These are phyloP conservation scores for Clarias batrachus DNA, from an alignment of 2,113 vertebrate genomes.

Conservation along the genomic window DNA sequence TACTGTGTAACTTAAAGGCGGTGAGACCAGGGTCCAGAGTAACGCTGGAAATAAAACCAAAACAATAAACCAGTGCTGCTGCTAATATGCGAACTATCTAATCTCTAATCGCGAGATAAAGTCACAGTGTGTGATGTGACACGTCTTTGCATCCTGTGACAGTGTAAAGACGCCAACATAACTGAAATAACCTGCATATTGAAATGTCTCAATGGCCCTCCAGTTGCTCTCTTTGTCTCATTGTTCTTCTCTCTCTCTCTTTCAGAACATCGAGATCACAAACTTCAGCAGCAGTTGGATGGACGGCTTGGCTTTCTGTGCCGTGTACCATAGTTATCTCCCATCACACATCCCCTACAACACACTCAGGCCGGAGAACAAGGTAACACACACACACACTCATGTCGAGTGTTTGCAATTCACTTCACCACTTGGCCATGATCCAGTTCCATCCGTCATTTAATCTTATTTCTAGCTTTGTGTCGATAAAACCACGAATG, in stretches of 20 bases:
- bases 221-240: background rate
- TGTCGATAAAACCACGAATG: too few species aligned
- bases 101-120: background rate
- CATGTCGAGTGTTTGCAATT: too few species aligned
- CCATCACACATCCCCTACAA: conserved; percentile 73
- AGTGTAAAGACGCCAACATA: background rate
- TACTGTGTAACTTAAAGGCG: background rate
- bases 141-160: background rate
- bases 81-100: background rate
- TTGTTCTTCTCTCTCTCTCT: background rate
- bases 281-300: conserved; percentile 82
- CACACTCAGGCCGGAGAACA: conserved; percentile 68
- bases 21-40: background rate
- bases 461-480: too few species aligned
- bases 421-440: too few species aligned
- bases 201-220: background rate
- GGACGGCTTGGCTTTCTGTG: conserved; percentile 78
- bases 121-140: background rate
- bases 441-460: too few species aligned
- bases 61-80: background rate
- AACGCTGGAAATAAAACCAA: background rate
- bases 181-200: background rate
- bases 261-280: conserved; percentile 78
- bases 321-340: conserved; percentile 77
- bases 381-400: conserved; percentile 59